Evolutionary conservation across 2,888 invertebrate species (phyloP), one percentile per base, ranked within the genome.

Genomic region (Nomada lathburiana): DNA sequence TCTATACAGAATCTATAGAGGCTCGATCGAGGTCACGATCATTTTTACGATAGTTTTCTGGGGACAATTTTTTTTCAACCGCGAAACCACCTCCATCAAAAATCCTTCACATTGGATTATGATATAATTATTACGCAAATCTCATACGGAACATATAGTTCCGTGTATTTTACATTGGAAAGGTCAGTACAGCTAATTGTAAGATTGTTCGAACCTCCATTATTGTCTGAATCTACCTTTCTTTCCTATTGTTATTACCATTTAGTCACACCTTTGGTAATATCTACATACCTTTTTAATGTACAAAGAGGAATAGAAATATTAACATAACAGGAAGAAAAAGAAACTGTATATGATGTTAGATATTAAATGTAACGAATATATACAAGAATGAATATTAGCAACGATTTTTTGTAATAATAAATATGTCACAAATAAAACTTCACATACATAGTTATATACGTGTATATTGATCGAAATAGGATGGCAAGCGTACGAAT

Each of bases 1-100:
- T 85, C 80, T 70, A 77, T 79, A 85, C 80, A 87, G 86, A 86
- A 83, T 87, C 87, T 83, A 74, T 62, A 36, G 72, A 78, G 72
- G 18, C 74, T 53, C 77, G 73, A 87, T 87, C 78, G 87, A 88
- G 87, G 87, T 88, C 87, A 87, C 81, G 87, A 87, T 87, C 83
- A 76, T 77, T 86, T 88, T 88, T 86, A 87, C 87, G 87, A 88
- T 88, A 87, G 77, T 87, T 88, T 79, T 76, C 83, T 55, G 67
- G 62, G 64, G 79, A 75, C 83, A 78, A 83, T 78, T 65, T 72
- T 63, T 63, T 69, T 69, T 62, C 75, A 76, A 69, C 75, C 74
- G 83, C 72, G 75, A 76, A 83, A 71, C 68, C 23, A 52, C 60
- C 47, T 47, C 53, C 36, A 52, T 71, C 53, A 57, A 65, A 53